A percentile compares a stretch with the other conserved stretches of the same genome.
These are phyloP conservation scores for Congeria kusceri DNA, from an alignment of 2,888 invertebrate species.

Conservation along the genomic window DNA sequence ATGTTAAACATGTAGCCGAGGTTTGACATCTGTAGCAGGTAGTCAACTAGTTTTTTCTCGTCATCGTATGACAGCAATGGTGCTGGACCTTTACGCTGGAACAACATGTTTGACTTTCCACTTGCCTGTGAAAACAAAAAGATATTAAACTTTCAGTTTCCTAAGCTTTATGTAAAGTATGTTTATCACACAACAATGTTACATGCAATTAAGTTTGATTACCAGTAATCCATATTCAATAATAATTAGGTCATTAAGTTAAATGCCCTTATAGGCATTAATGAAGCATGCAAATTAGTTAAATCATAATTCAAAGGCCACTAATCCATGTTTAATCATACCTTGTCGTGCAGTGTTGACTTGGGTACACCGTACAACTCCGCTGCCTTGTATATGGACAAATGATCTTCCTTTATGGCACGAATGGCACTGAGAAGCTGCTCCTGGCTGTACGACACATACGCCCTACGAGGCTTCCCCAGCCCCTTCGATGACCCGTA, in stretches of 20 bases:
- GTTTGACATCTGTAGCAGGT: slow-evolving; percentile 59
- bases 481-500: neutral
- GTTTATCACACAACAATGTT: too few relatives aligned
- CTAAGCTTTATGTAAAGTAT: too few relatives aligned
- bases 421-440: slow-evolving; percentile 53
- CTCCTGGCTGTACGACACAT: slow-evolving; percentile 52
- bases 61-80: slow-evolving; percentile 59
- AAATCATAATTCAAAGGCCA: too few relatives aligned
- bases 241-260: too few relatives aligned
- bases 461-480: slow-evolving; percentile 38
- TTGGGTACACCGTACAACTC: slow-evolving; percentile 57
- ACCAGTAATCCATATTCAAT: too few relatives aligned
- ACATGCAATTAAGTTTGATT: too few relatives aligned
- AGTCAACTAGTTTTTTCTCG: slow-evolving; percentile 62
- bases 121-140: slow-evolving; percentile 36
- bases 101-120: slow-evolving; percentile 51
- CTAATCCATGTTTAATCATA: slow-evolving; percentile 4
- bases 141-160: too few relatives aligned
- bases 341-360: slow-evolving; percentile 61
- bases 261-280: too few relatives aligned
- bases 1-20: slow-evolving; percentile 62
- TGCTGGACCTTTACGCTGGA: slow-evolving; percentile 61
- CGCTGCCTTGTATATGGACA: slow-evolving; percentile 56
- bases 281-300: too few relatives aligned
- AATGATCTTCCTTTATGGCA: slow-evolving; percentile 57